A percentile compares a stretch with the other conserved stretches of the same genome.
Conservation (phyloP, 2,797 vertebrate species). For the Chaetophractus vellerosus region DNA sequence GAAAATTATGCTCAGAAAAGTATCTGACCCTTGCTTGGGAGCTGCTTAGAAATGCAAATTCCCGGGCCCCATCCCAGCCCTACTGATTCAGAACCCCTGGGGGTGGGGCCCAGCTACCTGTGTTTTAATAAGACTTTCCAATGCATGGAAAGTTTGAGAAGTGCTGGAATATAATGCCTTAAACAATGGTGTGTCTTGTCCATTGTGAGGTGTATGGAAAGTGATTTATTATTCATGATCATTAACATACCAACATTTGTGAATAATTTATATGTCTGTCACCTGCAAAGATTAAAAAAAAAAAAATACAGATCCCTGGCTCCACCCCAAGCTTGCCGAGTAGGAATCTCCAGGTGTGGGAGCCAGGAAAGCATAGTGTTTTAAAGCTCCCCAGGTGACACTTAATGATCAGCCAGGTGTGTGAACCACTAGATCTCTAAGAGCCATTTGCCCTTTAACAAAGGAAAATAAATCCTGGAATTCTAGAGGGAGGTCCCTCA, state of each 20-base stretch:
- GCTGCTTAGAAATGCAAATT: not conserved
- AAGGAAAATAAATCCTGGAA: not conserved
- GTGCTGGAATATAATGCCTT: not conserved
- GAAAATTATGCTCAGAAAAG: not conserved
- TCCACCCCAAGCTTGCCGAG: not conserved
- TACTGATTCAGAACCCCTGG: not conserved
- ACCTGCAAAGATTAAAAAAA: slow-evolving; percentile 62
- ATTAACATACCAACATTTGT: slow-evolving; percentile 46
- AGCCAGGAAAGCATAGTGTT: not conserved
- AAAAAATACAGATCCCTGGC: slow-evolving; percentile 7
- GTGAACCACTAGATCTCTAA: not conserved
- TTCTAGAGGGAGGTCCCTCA: not conserved
- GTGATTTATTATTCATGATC: slow-evolving; percentile 69
- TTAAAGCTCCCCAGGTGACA: slow-evolving; percentile 11
- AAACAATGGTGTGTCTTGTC: slow-evolving; percentile 47
- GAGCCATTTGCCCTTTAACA: slow-evolving; percentile 31
- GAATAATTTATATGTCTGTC: slow-evolving; percentile 72
- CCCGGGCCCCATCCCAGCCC: not conserved
- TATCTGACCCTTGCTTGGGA: not conserved
- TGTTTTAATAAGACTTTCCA: slow-evolving; percentile 17
- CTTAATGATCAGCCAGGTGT: slow-evolving; percentile 40
- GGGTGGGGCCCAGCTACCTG: not conserved
- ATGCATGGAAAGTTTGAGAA: slow-evolving; percentile 22
- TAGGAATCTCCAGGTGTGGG: slow-evolving; percentile 52
- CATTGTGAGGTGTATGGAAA: slow-evolving; percentile 62